Conservation (phyloP, 2,888 invertebrate genomes). For the Tenthredo distinguenda region DNA sequence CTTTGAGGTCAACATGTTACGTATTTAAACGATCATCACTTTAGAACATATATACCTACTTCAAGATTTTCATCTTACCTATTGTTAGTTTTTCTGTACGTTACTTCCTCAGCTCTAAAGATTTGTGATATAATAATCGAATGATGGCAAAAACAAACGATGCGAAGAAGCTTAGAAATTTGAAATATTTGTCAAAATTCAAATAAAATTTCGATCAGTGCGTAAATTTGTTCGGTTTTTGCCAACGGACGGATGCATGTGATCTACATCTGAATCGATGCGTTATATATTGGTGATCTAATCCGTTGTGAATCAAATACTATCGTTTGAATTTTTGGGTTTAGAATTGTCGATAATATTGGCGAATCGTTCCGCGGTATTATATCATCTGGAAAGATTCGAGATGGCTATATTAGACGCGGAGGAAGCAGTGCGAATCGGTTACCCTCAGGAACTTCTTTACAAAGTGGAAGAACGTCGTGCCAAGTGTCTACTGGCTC, state of each 20-base stretch:
- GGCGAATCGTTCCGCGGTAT: constrained; percentile 90
- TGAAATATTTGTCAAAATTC: neutral
- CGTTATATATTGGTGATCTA: too few species aligned
- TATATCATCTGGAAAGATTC: constrained; percentile 86
- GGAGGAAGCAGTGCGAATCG: constrained; percentile 82
- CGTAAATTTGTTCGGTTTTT: neutral
- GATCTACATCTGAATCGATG: too few species aligned
- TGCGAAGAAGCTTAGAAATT: neutral
- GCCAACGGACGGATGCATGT: neutral
- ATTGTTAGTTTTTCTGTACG: neutral
- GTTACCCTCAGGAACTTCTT: constrained; percentile 86
- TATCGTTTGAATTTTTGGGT: constrained; percentile 28
- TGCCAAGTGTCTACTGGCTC: constrained; percentile 85
- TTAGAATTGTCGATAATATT: constrained; percentile 84
- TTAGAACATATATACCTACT: neutral
- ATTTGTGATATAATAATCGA: neutral
- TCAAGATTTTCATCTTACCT: constrained; percentile 15
- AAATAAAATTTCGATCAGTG: neutral
- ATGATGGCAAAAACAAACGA: neutral
- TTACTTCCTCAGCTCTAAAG: neutral
- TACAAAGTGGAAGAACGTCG: constrained; percentile 88
- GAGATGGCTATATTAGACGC: constrained; percentile 86
- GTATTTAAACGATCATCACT: neutral
- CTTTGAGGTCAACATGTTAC: neutral
- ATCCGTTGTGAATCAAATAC: neutral